Evolutionary conservation across 2,797 vertebrate genomes (phyloP).

Genomic region (Anguilla marmorata): DNA sequence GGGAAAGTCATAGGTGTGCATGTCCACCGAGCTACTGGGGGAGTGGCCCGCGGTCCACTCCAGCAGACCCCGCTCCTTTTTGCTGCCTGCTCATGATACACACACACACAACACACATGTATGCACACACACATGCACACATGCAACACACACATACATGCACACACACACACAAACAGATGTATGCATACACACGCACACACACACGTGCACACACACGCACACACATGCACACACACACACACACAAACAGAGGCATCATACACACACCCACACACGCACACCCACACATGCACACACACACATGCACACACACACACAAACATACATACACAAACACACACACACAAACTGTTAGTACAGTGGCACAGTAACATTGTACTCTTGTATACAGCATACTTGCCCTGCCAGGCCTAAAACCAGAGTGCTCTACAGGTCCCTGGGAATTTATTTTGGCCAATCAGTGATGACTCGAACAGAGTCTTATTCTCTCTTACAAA

Average conservation of each 20-base stretch:
- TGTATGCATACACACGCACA: conserved; percentile 19
- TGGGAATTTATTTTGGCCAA: neutral
- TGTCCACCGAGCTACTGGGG: conserved; percentile 52
- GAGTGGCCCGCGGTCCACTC: conserved; percentile 78
- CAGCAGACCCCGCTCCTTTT: conserved; percentile 84
- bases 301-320: conserved; percentile 3
- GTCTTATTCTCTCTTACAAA: neutral
- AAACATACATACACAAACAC: neutral
- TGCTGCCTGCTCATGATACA: conserved; percentile 70
- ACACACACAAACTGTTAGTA: neutral
- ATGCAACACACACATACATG: neutral
- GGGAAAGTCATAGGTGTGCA: conserved; percentile 85
- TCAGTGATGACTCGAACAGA: neutral
- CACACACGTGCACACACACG: neutral
- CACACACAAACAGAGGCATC: neutral
- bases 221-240: conserved; percentile 20
- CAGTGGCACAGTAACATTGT: neutral
- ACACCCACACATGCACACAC: neutral
- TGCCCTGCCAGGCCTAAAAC: neutral
- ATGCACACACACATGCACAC: neutral
- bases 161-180: neutral
- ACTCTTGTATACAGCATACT: neutral
- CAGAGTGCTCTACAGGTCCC: neutral
- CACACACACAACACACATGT: neutral
- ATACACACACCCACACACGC: neutral